Evolutionary conservation across 2,888 invertebrate species (phyloP), one percentile per base, ranked within the genome.

Genomic region (Calliopum simillimum): DNA sequence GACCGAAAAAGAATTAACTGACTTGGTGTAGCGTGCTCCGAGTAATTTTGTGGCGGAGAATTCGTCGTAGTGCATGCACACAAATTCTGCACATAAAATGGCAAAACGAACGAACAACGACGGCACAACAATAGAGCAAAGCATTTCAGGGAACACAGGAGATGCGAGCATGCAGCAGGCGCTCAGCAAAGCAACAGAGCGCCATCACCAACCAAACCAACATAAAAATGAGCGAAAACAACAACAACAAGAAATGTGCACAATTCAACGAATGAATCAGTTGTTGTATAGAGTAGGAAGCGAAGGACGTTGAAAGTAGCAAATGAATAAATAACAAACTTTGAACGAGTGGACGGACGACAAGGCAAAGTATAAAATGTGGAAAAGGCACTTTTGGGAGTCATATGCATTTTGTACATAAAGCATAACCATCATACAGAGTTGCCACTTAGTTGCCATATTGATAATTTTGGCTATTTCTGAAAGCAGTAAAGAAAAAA

Each of bases 91-190:
- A 58, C 23, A 33, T 33, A 58, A 11, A 33, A 23, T 58, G 56
- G 56, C 25, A 58, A 33, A 25, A 21, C 21, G 53, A 53, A 16
- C n/a, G 33, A 58, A 55, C 55, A 16, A 23, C 4, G 11, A 4
- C 21, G 19, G 25, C 56, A 14, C 16, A 53, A 19, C 53, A 53
- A 53, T 21, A 19, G 21, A 23, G 53, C 11, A n/a, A 25, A 23
- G 53, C 11, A n/a, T 13, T n/a, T 62, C 14, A 21, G 61, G 61
- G 46, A 21, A 62, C 61, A 62, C 61, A 62, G 47, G 61, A 62
- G 63, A 63, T 51, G 49, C 51, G 16, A 51, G 16, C 41, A 16
- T 43, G 51, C 33, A 64, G 41, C 53, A 64, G 64, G 64, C 49
- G 64, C 49, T 33, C 64, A 64, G 64, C 51, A 25, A 33, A 51